These are phyloP conservation scores for Onthophagus taurus DNA, from an alignment of 1,140 invertebrate genomes.

Conservation along the genomic window DNA sequence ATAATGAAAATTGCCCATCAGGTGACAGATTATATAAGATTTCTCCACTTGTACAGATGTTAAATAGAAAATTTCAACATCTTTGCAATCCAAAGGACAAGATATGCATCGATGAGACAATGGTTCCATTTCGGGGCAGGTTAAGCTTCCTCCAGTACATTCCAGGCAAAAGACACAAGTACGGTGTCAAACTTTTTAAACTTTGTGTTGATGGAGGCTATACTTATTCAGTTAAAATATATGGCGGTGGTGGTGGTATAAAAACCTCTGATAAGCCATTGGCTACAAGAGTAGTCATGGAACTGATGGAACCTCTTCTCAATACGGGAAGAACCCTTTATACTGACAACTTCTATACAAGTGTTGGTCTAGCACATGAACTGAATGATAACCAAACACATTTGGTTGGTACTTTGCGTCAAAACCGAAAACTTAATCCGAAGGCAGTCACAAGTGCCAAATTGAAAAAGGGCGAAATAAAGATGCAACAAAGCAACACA, in stretches of 20 bases:
- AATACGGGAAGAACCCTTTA: conserved; percentile 31
- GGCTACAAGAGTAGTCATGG: conserved; percentile 23
- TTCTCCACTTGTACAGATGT: conserved; percentile 1
- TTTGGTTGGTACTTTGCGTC: conserved; percentile 29
- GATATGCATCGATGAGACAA: conserved; percentile 31
- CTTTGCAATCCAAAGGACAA: not conserved
- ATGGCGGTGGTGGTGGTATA: conserved; percentile 27
- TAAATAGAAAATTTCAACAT: conserved; percentile 3
- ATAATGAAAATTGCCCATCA: not conserved
- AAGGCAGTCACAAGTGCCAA: conserved; percentile 25
- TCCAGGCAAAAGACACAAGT: conserved; percentile 35
- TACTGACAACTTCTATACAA: conserved; percentile 38
- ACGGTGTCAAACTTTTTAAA: conserved; percentile 38
- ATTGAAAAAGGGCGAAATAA: conserved; percentile 25
- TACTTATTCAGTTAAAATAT: conserved; percentile 32
- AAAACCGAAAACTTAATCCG: conserved; percentile 24
- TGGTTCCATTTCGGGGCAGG: conserved; percentile 36
- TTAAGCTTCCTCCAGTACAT: conserved; percentile 36
- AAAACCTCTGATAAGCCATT: conserved; percentile 3
- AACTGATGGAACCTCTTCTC: conserved; percentile 20
- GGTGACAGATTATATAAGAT: conserved; percentile 2
- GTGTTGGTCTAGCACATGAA: conserved; percentile 28
- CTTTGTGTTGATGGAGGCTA: conserved; percentile 32
- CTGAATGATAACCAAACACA: conserved; percentile 32
- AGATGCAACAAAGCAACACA: conserved; percentile 23